Base-by-base conservation (phyloP, 2,113 vertebrate species). In the Urocynchramus pylzowi region DNA sequence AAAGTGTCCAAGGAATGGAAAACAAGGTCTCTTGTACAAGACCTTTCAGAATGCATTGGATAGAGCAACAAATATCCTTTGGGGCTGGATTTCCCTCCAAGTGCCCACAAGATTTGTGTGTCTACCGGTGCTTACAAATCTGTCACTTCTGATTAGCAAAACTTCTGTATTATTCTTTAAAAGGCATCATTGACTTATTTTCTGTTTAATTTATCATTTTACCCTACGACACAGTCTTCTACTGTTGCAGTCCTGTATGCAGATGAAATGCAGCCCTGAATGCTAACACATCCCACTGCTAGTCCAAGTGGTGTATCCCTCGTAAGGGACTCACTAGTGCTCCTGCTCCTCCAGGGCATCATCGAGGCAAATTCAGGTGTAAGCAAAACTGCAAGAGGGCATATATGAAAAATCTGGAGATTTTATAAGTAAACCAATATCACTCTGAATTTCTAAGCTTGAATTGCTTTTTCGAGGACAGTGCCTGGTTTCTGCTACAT, bases 71-170 rank as follows among this genome's bases (percentile, higher is more conserved):
- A 49, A 70, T 19, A 33, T 4, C 26, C 24, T 68, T 63, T 59
- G 45, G 41, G 47, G 13, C 39, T 87, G 44, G 19, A 31, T 85
- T 31, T 57, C 13, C 24, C 70, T 79, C 67, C 33, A 60, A 39
- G 57, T 39, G 31, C 19, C 27, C 19, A 6, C 0, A 0, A 50
- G 27, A 64, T 73, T 44, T 75, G 3, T 33, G 6, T 27, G 15
- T 49, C 39, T 39, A 79, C 14, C 56, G 42, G 1, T 33, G 30
- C 8, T 35, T 35, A 35, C 0, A 0, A 22, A 19, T 47, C 33
- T 2, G 0, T 47, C 44, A 76, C 16, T 11, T n/a, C 10, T 6
- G 23, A 45, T 70, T 35, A 70, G 33, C 22, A 74, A 57, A 57
- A 70, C 6, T 67, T 83, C 33, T 50, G 14, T 56, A 28, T 82